Evolutionary conservation across 2,888 invertebrate genomes (phyloP), one percentile per base, ranked within the genome.

Genomic region (Prenolepis imparis): DNA sequence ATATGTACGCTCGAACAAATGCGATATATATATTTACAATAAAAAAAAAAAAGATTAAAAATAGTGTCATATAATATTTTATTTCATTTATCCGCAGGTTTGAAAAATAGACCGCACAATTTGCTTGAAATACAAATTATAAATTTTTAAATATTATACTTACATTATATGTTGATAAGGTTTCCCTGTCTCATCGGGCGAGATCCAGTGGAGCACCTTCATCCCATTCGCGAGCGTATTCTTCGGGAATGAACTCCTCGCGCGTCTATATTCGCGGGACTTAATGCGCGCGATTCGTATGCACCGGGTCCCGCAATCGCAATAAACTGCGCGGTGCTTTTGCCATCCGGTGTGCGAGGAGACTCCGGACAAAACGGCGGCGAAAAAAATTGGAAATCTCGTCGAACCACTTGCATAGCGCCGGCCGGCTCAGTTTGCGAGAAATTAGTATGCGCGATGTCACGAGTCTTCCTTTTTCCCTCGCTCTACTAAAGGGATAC

Each of bases 301-400:
- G 82, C 82, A 36, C 77, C 67, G 48, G 44, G 24, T 41, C 74
- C 63, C 39, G 74, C 80, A 73, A 70, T 81, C 77, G 82, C 77
- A 77, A 83, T 83, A 83, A 83, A 83, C 82, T 83, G 67, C 61
- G 52, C 77, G 77, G 61, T 67, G 52, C 77, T 64, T 73, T 82
- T 81, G 75, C 74, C 52, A 63, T 59, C 61, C 80, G 12, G 44
- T 72, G 44, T 55, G 32, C 44, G 75, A 39, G 67, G 18, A 66
- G 48, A 61, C 32, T 32, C 24, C 15, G 73, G 21, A 74, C 81
- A 48, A 81, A 81, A 81, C 74, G 81, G 77, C 77, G 68, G 77
- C 24, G 82, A 77, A 77, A 83, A 74, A 83, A 83, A 83, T 77
- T 83, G 82, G 57, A 83, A 83, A 77, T 67, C 82, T 83, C 67